phyloP scores from a whole-genome alignment of 2,888 invertebrate genomes.

The Chloroclysta siterata region DNA sequence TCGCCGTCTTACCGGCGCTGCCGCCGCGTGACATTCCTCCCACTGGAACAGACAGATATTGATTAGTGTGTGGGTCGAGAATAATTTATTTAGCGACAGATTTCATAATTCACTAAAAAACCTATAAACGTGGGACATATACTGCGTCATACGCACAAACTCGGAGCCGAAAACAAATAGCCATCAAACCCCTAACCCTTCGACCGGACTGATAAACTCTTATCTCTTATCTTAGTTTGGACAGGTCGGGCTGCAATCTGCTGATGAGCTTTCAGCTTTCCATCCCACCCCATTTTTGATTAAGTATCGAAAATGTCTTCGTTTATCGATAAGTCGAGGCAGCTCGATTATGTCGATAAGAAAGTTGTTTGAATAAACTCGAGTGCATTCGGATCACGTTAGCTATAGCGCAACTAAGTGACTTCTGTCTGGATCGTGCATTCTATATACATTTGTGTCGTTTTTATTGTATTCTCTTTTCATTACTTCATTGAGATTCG shows the following conservation, averaged over 20 bases:
- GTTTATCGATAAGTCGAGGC: slow-evolving; percentile 25
- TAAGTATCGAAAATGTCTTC: slow-evolving; percentile 26
- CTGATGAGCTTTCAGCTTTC: slow-evolving; percentile 56
- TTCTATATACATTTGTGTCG: too few species aligned
- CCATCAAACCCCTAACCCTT: slow-evolving; percentile 42
- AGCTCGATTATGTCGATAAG: slow-evolving; percentile 52
- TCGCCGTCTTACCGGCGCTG: slow-evolving; percentile 90
- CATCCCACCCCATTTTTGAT: slow-evolving; percentile 51
- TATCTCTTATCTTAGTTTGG: slow-evolving; percentile 67
- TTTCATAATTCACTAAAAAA: too few species aligned
- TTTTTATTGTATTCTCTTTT: too few species aligned
- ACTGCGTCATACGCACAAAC: too few species aligned
- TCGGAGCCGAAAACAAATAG: slow-evolving; percentile 46
- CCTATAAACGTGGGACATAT: too few species aligned
- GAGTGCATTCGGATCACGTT: too few species aligned
- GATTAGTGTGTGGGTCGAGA: slow-evolving; percentile 16
- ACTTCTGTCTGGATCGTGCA: too few species aligned
- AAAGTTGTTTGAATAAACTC: slow-evolving; percentile 18
- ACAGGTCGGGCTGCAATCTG: slow-evolving; percentile 66
- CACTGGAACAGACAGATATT: slow-evolving; percentile 84
- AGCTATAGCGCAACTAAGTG: too few species aligned
- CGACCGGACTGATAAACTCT: slow-evolving; percentile 51
- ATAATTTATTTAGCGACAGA: neutral
- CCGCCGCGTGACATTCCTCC: slow-evolving; percentile 95
- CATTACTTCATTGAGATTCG: too few species aligned